Percentiles rank a stretch among this genome's conserved stretches.
These are phyloP conservation scores for Corythoichthys intestinalis DNA, from an alignment of 2,113 vertebrate species.

Conservation along the genomic window DNA sequence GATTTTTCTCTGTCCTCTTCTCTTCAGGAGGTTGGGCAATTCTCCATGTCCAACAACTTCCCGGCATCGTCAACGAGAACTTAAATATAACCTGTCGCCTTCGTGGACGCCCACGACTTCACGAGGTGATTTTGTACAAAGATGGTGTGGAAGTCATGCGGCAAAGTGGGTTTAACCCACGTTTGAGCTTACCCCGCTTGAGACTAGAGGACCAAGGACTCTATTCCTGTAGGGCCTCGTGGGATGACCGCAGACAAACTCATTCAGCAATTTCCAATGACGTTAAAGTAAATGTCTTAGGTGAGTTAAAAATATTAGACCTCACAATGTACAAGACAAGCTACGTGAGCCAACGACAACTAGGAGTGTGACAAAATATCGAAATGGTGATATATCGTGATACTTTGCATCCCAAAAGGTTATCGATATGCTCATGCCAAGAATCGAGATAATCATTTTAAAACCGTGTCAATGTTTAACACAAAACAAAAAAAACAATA, in stretches of 20 bases:
- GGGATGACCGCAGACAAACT: slow-evolving; percentile 2
- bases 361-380: no score
- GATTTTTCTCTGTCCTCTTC: slow-evolving; percentile 8
- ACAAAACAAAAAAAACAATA: no score
- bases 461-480: no score
- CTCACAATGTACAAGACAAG: no score
- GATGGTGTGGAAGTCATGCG: slow-evolving; percentile 42
- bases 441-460: no score
- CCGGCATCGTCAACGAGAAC: slow-evolving; percentile 30
- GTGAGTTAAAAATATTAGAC: slow-evolving; percentile 40
- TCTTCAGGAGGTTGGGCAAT: slow-evolving; percentile 60
- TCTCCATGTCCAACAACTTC: slow-evolving; percentile 29
- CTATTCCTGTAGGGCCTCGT: slow-evolving; percentile 66
- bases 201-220: slow-evolving; percentile 39
- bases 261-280: slow-evolving; percentile 32
- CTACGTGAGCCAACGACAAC: no score
- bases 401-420: no score
- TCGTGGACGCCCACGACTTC: slow-evolving; percentile 13
- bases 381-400: no score
- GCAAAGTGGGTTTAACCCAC: neutral
- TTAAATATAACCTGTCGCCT: slow-evolving; percentile 48
- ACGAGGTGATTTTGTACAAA: slow-evolving; percentile 60
- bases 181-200: slow-evolving; percentile 33
- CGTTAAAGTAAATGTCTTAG: slow-evolving; percentile 38
- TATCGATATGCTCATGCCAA: no score